A percentile compares a stretch with the other conserved stretches of the same genome.
phyloP scores from a whole-genome alignment of 2,888 invertebrate species.

The Drosophila merina region DNA sequence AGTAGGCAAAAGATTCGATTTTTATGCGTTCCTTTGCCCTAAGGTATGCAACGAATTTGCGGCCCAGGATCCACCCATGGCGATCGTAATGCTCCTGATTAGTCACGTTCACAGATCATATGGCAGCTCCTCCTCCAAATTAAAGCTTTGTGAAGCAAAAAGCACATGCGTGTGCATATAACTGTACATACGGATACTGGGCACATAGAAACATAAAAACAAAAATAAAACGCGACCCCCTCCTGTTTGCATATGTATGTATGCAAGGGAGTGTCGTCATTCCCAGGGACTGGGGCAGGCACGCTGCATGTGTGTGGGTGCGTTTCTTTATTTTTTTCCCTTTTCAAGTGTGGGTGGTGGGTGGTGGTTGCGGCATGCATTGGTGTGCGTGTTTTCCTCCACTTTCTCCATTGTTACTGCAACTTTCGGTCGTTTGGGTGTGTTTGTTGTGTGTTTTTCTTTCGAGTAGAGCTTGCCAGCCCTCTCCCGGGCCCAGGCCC shows the following conservation, averaged over 20 bases:
- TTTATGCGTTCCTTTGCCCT: not conserved
- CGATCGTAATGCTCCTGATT: not conserved
- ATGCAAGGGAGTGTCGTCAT: not conserved
- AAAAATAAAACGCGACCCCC: slow-evolving; percentile 6
- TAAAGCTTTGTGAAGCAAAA: not conserved
- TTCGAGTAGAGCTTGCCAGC: not conserved
- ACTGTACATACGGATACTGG: not conserved
- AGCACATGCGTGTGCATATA: too few species aligned
- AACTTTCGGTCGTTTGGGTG: not conserved
- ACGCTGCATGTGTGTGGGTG: slow-evolving; percentile 3
- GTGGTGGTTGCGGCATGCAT: not conserved
- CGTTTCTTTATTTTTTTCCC: not conserved
- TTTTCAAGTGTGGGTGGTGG: not conserved
- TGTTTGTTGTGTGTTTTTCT: not conserved
- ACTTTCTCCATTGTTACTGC: not conserved
- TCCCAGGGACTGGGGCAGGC: not conserved
- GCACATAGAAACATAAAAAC: not conserved
- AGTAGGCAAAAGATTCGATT: slow-evolving; percentile 36
- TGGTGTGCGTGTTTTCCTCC: slow-evolving; percentile 7
- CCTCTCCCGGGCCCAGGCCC: not conserved
- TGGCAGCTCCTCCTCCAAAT: not conserved
- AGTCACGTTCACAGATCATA: not conserved
- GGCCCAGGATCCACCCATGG: not conserved
- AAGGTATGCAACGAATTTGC: slow-evolving; percentile 18
- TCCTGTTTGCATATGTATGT: not conserved